Evolutionary conservation across 2,888 invertebrate genomes (phyloP), one percentile per base, ranked within the genome.

Genomic region (Teleiodes luculella): DNA sequence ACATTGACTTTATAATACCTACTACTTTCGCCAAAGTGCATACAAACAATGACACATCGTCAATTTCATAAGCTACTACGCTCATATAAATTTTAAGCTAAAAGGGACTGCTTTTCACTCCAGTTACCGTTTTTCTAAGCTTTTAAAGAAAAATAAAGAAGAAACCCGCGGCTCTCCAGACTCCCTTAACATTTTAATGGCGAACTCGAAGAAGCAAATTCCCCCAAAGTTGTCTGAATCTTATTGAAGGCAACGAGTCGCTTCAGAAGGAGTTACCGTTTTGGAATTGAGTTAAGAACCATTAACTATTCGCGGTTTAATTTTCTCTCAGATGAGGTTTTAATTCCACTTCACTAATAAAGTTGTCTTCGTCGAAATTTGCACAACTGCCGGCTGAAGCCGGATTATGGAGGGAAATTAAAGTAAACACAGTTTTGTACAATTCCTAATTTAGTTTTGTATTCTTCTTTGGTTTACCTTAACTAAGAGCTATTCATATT

Each of bases 271-370:
- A 85, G 83, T 85, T 84, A 78, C 72, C 76, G 77, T 80, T 84
- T 80, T 70, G 67, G 74, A 86, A 84, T 85, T 77, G 71, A 83
- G 83, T 85, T 83, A 82, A 83, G 82, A 82, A 71, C 80, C 80
- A 83, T 85, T 86, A 83, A 83, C 82, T 83, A 84, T 80, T 83
- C 75, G 80, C 65, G 82, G 83, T 83, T 83, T 78, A 83, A 83
- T 81, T 83, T 81, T 80, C 77, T 74, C 71, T 67, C 67, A 71
- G 78, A 84, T 80, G 78, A 80, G 80, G 74, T 83, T 83, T 83
- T 81, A 82, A 83, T 79, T 81, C 70, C 63, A 73, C 70, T 76
- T 74, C 71, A 70, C 63, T 72, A 47, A 55, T 70, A 63, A 72
- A 77, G 65, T 74, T 71, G 70, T 63, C 66, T 74, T 70, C 64